Conservation (phyloP, 2,113 vertebrate species). For the Centropus unirufus region DNA sequence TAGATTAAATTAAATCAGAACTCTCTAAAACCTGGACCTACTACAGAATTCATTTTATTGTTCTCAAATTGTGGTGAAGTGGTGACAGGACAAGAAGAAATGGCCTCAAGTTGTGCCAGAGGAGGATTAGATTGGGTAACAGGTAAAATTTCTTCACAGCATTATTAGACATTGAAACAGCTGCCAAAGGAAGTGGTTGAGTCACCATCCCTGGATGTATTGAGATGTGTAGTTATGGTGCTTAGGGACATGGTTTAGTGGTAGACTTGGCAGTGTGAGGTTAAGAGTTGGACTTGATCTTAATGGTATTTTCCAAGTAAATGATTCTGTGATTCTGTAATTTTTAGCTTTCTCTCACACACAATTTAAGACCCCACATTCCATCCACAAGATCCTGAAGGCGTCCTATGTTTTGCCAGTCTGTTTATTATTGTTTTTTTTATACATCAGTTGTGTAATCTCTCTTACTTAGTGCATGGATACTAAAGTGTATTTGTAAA, state of each 20-base stretch:
- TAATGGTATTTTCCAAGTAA: too few species aligned
- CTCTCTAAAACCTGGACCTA: neutral
- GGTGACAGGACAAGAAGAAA: neutral
- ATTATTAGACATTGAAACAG: neutral
- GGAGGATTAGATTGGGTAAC: neutral
- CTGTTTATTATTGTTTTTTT: neutral
- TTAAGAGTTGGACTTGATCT: neutral
- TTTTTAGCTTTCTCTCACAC: neutral
- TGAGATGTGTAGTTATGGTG: neutral
- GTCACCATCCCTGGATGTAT: too few species aligned
- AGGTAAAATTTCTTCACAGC: neutral
- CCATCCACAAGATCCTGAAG: neutral
- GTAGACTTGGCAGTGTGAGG: neutral
- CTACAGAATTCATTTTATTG: neutral
- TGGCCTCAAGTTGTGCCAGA: neutral
- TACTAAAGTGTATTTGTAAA: neutral
- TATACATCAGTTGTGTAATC: neutral
- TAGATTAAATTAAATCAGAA: neutral
- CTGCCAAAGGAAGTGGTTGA: neutral
- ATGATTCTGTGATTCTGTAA: neutral
- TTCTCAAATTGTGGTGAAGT: neutral
- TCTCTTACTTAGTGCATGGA: neutral
- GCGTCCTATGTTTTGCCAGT: neutral
- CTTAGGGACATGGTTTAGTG: neutral
- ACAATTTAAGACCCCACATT: neutral